Evolutionary conservation across 2,113 vertebrate genomes (phyloP).

Genomic region (Gadus macrocephalus): DNA sequence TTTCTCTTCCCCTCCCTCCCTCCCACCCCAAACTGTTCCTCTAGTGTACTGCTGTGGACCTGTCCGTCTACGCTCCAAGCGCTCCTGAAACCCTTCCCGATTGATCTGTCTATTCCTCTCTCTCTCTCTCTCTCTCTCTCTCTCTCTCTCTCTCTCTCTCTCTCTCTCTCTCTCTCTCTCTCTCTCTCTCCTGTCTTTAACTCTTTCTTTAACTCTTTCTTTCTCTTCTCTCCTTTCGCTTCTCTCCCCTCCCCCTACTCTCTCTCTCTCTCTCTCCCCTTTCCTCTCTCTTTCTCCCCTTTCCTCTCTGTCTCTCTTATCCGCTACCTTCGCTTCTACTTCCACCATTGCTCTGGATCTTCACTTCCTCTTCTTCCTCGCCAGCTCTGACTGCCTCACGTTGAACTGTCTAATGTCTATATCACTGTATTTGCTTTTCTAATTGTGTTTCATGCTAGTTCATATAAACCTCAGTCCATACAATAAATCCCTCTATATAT

Average conservation of each 20-base stretch:
- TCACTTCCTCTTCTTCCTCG: constrained; percentile 9
- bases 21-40: constrained; percentile 28
- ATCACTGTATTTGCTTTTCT: not conserved
- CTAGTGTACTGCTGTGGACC: constrained; percentile 94
- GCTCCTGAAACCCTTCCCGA: constrained; percentile 63
- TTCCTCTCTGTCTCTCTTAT: constrained; percentile 22
- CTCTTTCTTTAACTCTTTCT: no score
- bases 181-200: not conserved
- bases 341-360: constrained; percentile 8
- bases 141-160: constrained; percentile 13
- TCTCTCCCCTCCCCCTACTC: no score
- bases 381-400: not conserved
- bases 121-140: constrained; percentile 2
- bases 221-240: constrained; percentile 7
- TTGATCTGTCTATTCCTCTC: constrained; percentile 13
- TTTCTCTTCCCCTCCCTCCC: constrained; percentile 29
- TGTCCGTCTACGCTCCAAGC: constrained; percentile 82
- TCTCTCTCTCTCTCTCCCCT: no score
- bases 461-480: no score
- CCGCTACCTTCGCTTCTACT: constrained; percentile 16
- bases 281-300: not conserved
- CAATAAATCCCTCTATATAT: constrained; percentile 27
- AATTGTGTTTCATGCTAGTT: not conserved
- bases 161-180: not conserved
- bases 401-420: not conserved